Evolutionary conservation across 2,113 vertebrate species (phyloP).

Genomic region (Gambusia holbrooki): DNA sequence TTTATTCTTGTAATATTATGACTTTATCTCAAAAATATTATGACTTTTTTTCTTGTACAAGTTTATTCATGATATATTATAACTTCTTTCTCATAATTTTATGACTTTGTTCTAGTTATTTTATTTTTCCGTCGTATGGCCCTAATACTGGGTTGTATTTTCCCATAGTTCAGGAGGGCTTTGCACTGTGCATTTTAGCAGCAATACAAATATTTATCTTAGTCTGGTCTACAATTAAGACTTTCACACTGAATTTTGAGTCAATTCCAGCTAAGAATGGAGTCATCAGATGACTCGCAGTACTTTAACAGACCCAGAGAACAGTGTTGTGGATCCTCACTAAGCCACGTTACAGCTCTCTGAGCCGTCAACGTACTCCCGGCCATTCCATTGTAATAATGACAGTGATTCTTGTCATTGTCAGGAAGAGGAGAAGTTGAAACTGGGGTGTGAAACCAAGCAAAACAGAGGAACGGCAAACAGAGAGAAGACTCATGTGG

Average conservation of each 20-base stretch:
- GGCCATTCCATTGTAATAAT: slow-evolving; percentile 75
- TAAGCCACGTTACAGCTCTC: slow-evolving; percentile 65
- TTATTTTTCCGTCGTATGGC: too few relatives aligned
- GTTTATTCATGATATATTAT: too few relatives aligned
- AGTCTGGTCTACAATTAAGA: slow-evolving; percentile 15
- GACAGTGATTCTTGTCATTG: slow-evolving; percentile 84
- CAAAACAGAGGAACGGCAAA: slow-evolving; percentile 74
- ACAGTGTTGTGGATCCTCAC: slow-evolving; percentile 45
- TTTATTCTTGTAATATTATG: too few relatives aligned
- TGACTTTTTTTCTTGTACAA: too few relatives aligned
- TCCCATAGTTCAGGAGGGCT: slow-evolving; percentile 42
- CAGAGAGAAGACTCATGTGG: slow-evolving; percentile 73
- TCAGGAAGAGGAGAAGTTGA: slow-evolving; percentile 85
- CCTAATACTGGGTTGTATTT: background rate
- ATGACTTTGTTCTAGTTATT: too few relatives aligned
- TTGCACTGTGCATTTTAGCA: slow-evolving; percentile 31
- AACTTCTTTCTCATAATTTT: too few relatives aligned
- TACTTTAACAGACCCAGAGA: background rate
- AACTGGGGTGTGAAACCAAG: slow-evolving; percentile 80
- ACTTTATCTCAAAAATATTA: too few relatives aligned
- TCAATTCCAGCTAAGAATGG: slow-evolving; percentile 19
- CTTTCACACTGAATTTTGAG: slow-evolving; percentile 14
- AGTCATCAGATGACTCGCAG: slow-evolving; percentile 22
- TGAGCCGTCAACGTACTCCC: slow-evolving; percentile 65
- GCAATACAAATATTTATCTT: slow-evolving; percentile 14